Evolutionary conservation across 2,797 vertebrate genomes (phyloP).

Genomic region (Pithecia hirsuta): DNA sequence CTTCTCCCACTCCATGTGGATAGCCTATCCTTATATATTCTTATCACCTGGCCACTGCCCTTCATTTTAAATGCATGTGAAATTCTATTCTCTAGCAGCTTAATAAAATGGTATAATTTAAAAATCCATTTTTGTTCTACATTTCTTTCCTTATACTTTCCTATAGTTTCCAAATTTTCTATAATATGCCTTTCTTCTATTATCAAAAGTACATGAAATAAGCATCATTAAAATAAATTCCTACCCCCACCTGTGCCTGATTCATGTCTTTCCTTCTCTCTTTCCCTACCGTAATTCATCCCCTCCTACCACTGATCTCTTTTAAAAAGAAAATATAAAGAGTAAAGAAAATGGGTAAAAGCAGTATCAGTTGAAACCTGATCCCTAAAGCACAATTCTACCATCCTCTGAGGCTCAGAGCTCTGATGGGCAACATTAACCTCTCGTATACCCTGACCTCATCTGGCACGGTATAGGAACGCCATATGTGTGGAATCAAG

Average conservation of each 20-base stretch:
- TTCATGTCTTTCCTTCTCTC: not conserved
- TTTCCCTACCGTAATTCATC: not conserved
- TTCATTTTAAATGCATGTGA: slow-evolving; percentile 49
- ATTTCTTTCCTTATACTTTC: slow-evolving; percentile 33
- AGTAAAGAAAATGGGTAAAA: slow-evolving; percentile 17
- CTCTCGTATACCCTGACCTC: not conserved
- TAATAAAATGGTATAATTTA: not conserved
- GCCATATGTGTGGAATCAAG: not conserved
- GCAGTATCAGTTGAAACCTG: not conserved
- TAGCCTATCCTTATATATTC: not conserved
- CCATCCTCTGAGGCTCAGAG: not conserved
- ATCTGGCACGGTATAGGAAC: not conserved
- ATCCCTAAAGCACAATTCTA: not conserved
- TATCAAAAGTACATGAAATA: not conserved
- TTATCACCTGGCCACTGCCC: not conserved
- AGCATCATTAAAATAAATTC: slow-evolving; percentile 35
- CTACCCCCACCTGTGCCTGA: not conserved
- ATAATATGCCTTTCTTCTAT: slow-evolving; percentile 13
- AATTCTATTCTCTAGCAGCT: slow-evolving; percentile 39
- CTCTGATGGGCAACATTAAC: not conserved
- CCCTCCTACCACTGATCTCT: not conserved
- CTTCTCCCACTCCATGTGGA: not conserved
- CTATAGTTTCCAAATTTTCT: slow-evolving; percentile 16
- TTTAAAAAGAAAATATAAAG: slow-evolving; percentile 34
- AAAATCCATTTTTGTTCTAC: not conserved